Evolutionary conservation across 2,888 invertebrate species (phyloP), one percentile per base, ranked within the genome.

Genomic region (Drosophila quasianomalipes): DNA sequence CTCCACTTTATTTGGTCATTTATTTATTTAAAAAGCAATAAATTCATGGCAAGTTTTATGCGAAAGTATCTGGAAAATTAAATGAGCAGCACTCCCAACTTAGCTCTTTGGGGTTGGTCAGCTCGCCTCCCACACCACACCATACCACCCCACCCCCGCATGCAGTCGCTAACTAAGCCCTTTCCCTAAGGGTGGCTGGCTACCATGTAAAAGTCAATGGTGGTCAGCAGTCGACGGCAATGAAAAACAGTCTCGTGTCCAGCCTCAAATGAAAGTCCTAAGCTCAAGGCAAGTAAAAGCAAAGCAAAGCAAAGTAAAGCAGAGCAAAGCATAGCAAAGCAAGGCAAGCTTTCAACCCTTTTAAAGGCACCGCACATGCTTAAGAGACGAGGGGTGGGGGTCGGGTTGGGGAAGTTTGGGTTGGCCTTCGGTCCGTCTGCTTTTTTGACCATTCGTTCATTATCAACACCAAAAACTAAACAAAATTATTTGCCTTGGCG

Each of bases 21-120:
- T 92, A 91, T 91, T 91, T 91, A 92, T 91, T 90, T 90, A 90
- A 90, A 92, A 89, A 85, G 85, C 90, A 91, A 92, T 92, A 92
- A 92, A 92, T 92, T 92, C 90, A 91, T 89, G 84, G 89, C 85
- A 91, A 92, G 88, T 89, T 91, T 85, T 83, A 83, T 84, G 85
- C 83, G 76, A 80, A 89, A 91, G 89, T 87, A 88, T 86, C 89
- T 85, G 84, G 89, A 84, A 89, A 91, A 91, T 91, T 88, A 90
- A 90, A 90, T 91, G 89, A 86, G 86, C 83, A 85, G 73, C 79
- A 73, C 63, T 74, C 79, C 28, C 22, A 26, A 47, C 19, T 55
- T 76, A 72, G 73, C 57, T 68, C 70, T 62, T 76, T 70, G 67
- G 79, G 83, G 87, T 83, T 79, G 83, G 82, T 80, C 83, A 77